Evolutionary conservation across 2,797 vertebrate genomes (phyloP).

Genomic region (Oryzias sinensis): DNA sequence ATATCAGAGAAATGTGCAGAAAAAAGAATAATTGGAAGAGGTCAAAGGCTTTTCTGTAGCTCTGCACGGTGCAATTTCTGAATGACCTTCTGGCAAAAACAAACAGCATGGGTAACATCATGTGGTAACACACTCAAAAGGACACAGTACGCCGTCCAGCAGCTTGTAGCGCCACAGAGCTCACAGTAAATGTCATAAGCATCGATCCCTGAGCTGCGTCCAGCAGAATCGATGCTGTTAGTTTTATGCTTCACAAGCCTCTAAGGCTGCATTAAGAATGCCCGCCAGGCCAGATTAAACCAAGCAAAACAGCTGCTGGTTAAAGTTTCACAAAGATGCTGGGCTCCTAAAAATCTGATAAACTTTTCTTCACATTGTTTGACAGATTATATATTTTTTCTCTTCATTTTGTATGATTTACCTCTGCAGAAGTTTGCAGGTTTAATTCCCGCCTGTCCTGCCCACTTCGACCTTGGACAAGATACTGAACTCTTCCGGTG

Average conservation of each 20-base stretch:
- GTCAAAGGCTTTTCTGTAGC: no score
- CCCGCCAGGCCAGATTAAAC: conserved; percentile 25
- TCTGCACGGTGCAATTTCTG: background rate
- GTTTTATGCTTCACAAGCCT: conserved; percentile 42
- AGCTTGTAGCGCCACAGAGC: conserved; percentile 26
- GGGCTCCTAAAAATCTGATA: no score
- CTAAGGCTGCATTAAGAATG: conserved; percentile 19
- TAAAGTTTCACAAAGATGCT: no score
- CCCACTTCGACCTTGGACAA: no score
- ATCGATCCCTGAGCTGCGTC: conserved; percentile 50
- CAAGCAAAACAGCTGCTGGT: conserved; percentile 22
- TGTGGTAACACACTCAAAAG: background rate
- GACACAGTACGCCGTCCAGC: conserved; percentile 10
- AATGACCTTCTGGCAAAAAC: conserved; percentile 7
- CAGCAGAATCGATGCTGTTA: conserved; percentile 50
- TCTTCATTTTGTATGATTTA: no score
- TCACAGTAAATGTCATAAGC: conserved; percentile 47
- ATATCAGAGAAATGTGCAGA: no score
- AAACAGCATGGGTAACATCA: conserved; percentile 11
- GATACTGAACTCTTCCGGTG: no score
- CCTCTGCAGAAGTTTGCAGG: no score
- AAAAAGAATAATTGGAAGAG: no score
- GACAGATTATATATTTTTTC: no score
- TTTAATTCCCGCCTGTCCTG: no score
- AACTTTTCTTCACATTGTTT: no score